Percentiles rank a stretch among this genome's conserved stretches.
Conservation (phyloP, 1,140 invertebrate genomes). For the Nasonia giraulti region DNA sequence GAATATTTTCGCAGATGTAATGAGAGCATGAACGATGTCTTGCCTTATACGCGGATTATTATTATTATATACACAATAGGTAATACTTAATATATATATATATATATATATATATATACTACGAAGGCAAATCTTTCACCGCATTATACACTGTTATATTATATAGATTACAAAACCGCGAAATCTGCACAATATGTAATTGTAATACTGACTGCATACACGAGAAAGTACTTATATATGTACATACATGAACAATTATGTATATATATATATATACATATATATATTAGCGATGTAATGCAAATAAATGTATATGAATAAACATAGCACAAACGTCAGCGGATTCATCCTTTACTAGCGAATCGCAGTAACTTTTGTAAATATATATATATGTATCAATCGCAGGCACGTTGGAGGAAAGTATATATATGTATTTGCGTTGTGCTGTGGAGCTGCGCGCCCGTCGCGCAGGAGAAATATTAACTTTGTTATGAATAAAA, state of each 20-base stretch:
- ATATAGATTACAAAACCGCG: conserved; percentile 24
- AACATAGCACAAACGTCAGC: conserved; percentile 45
- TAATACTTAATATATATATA: too few relatives aligned
- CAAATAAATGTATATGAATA: conserved; percentile 37
- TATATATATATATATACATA: neutral
- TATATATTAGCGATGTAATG: neutral
- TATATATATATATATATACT: too few relatives aligned
- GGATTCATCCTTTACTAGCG: conserved; percentile 22
- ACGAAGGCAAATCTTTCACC: neutral
- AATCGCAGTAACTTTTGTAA: conserved; percentile 56
- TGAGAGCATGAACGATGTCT: conserved; percentile 49
- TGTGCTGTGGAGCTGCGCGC: neutral
- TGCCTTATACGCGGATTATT: conserved; percentile 57
- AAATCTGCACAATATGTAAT: conserved; percentile 44
- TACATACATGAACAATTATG: conserved; percentile 16
- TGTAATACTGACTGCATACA: conserved; percentile 52
- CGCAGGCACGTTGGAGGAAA: too few relatives aligned
- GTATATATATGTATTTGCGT: conserved; percentile 4
- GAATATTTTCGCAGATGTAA: neutral
- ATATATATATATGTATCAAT: too few relatives aligned
- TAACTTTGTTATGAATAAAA: conserved; percentile 41
- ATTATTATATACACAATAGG: too few relatives aligned
- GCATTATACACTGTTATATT: neutral
- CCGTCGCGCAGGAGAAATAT: neutral
- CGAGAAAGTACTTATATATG: conserved; percentile 54